phyloP scores from a whole-genome alignment of 2,113 vertebrate species.

The Numida meleagris region DNA sequence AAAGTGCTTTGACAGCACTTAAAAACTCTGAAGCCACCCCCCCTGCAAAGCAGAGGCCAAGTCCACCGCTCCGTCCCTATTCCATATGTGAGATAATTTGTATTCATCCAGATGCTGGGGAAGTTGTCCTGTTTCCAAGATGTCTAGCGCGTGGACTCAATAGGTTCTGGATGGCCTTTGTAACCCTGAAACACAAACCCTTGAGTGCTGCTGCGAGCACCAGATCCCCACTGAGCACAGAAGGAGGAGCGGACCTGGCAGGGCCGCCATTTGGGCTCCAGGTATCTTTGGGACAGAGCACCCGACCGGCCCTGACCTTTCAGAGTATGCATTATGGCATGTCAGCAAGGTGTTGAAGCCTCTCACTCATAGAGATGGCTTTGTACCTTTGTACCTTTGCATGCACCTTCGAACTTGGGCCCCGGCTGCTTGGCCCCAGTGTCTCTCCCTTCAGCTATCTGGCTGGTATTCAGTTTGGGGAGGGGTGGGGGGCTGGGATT shows the following conservation, averaged over 20 bases:
- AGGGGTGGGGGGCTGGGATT: background rate
- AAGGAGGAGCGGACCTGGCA: background rate
- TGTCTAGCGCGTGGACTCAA: background rate
- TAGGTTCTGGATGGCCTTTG: background rate
- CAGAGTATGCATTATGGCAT: fast-evolving
- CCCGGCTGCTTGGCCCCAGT: fast-evolving
- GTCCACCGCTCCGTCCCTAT: background rate
- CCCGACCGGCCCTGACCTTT: fast-evolving
- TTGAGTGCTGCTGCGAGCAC: fast-evolving
- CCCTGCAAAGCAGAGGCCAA: background rate
- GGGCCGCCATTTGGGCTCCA: background rate
- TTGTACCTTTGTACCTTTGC: background rate
- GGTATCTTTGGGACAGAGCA: background rate
- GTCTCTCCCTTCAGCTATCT: background rate
- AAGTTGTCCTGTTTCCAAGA: background rate
- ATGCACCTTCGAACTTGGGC: background rate
- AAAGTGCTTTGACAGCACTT: background rate
- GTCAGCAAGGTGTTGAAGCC: background rate
- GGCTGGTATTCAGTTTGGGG: fast-evolving
- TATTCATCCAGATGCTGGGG: background rate
- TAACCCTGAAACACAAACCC: background rate
- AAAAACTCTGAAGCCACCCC: background rate
- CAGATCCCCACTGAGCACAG: background rate
- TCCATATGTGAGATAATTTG: background rate
- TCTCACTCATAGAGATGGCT: background rate